Base-by-base conservation (phyloP, 2,113 vertebrate genomes). In the Hyperopisus bebe region DNA sequence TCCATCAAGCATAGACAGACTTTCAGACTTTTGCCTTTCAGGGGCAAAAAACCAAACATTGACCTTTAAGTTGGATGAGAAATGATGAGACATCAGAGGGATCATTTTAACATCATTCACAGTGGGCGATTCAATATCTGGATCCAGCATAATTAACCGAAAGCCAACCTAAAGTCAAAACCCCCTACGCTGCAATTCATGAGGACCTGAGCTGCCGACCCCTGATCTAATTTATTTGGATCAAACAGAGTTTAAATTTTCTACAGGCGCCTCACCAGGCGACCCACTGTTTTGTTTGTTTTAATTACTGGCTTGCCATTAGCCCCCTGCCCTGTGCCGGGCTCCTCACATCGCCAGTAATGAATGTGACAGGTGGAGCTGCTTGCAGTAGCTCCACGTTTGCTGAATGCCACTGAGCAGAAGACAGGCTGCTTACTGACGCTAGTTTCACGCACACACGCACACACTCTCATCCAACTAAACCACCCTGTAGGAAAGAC, bases 171-270 rank as follows among this genome's bases (percentile, higher is more conserved):
- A 80, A 80, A 80, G 35, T 80, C 31, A 80, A 80, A 80, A 42
- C 35, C 35, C 35, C 74, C 74, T 80, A 80, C 15, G 39, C 74
- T 80, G 74, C 70, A 77, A 31, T 80, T 80, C 3, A 2, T 2
- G 17, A 42, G 35, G 74, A 42, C 74, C 6, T 42, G 35, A 80
- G 35, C 74, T 42, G 35, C 35, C 35, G 74, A 80, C 74, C 35
- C 74, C 74, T 80, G 74, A 70, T 89, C 88, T 89, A 80, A 89
- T 89, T 89, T 89, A 46, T 89, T 80, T 74, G 88, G 46, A 70
- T 89, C 62, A 89, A 89, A 89, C 70, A 35, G 47, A 70, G 74
- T 89, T 89, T 89, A 89, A 80, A 89, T 80, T 80, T 80, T 77
- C 47, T 17, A 48, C 13, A 70, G 74, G n/a, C 70, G 3, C n/a